Evolutionary conservation across 2,888 invertebrate species (phyloP), one percentile per base, ranked within the genome.

Genomic region (Temnothorax rugatulus): DNA sequence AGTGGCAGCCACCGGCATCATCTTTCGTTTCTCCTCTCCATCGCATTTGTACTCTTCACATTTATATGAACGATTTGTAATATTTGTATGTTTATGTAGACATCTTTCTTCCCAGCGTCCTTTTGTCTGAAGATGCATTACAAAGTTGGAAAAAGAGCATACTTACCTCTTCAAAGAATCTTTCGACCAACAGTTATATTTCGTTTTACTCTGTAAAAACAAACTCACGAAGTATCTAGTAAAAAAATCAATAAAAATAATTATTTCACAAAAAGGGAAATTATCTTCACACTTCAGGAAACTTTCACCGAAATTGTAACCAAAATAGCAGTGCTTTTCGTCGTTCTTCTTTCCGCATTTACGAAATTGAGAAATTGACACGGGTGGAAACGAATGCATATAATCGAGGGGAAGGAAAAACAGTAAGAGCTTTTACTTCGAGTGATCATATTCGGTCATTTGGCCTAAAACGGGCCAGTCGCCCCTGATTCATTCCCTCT

Each of bases 401-500:
- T 66, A 75, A 79, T 63, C 77, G 64, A 81, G 82, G 77, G 69
- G 68, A 64, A 71, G 29, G 4, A 54, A 54, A 29, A 47, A 8
- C n/a, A 82, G 76, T 66, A 82, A 82, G 84, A 83, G 86, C 87
- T 86, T 89, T 82, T 84, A 69, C 84, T 83, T 69, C 57, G 71
- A 81, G 54, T 84, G 77, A 84, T 84, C 87, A 88, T 89, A 87
- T 86, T 86, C 82, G 84, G 84, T 86, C 87, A 86, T 90, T 90
- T 89, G 86, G 75, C 84, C 84, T n/a, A 29, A 29, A 86, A 88
- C 87, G 85, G 86, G 82, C 63, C 63, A 54, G 29, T 73, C 63
- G 34, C 34, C 66, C 73, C 73, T 89, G 90, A 90, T 75, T 90
- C 90, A 89, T 86, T 68, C 61, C 79, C 83, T 75, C 77, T 84